Evolutionary conservation across 2,797 vertebrate genomes (phyloP).

Genomic region (Notoglanidium macrostoma): DNA sequence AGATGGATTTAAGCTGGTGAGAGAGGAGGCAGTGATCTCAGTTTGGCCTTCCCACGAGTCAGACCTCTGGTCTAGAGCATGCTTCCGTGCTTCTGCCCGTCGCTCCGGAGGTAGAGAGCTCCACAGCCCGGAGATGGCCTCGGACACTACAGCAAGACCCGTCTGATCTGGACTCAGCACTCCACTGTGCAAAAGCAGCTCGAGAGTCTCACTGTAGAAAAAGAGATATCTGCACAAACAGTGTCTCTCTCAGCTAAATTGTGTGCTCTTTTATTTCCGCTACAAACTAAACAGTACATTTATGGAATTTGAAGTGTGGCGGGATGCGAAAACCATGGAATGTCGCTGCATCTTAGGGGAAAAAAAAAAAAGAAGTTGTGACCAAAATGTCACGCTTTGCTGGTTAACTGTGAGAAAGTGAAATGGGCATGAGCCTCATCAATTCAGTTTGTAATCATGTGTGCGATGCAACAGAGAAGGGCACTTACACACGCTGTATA

Average conservation of each 20-base stretch:
- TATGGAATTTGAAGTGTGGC: too few species aligned
- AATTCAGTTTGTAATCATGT: background rate
- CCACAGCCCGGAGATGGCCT: conserved; percentile 80
- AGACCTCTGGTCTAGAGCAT: conserved; percentile 62
- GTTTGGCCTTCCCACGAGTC: conserved; percentile 28
- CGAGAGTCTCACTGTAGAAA: conserved; percentile 81
- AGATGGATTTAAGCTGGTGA: conserved; percentile 74
- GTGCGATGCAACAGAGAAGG: background rate
- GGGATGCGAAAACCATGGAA: background rate
- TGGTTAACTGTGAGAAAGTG: background rate
- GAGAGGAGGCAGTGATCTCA: conserved; percentile 38
- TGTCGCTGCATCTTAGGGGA: background rate
- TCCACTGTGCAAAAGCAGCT: conserved; percentile 70
- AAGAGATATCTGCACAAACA: conserved; percentile 71
- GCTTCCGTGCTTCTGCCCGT: conserved; percentile 69
- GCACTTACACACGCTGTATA: background rate
- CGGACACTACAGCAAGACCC: conserved; percentile 74
- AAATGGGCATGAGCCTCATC: background rate
- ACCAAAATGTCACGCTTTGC: background rate
- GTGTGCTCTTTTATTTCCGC: background rate
- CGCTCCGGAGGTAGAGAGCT: conserved; percentile 74
- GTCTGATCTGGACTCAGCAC: conserved; percentile 70
- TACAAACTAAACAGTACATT: too few species aligned
- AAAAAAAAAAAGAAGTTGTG: background rate
- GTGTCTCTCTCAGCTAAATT: background rate